phyloP scores from a whole-genome alignment of 2,888 invertebrate genomes.

The Villa cingulata region DNA sequence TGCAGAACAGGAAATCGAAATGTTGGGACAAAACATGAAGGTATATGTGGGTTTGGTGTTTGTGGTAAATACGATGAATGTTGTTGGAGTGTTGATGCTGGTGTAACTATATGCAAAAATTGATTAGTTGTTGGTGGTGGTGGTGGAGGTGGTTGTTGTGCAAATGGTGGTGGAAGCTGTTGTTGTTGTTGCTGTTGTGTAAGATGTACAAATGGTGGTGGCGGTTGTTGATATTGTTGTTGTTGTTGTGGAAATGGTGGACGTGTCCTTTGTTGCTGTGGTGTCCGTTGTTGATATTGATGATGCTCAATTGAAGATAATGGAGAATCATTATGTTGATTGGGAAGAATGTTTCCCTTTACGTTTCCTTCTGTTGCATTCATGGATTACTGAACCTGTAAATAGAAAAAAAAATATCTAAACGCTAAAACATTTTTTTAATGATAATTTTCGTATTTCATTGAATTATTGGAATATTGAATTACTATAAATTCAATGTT shows the following conservation, averaged over 20 bases:
- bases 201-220: too few species aligned
- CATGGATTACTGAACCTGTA: constrained; percentile 20
- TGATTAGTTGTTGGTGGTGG: neutral
- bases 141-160: constrained; percentile 12
- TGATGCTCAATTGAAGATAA: constrained; percentile 3
- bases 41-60: neutral
- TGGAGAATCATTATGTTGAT: constrained; percentile 20
- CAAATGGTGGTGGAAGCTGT: constrained; percentile 14
- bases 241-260: constrained; percentile 16
- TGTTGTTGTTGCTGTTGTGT: too few species aligned
- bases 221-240: constrained; percentile 14
- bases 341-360: constrained; percentile 27
- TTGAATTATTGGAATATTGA: too few species aligned
- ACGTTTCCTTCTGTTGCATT: constrained; percentile 33
- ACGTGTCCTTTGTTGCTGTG: constrained; percentile 6
- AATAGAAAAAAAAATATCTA: too few species aligned
- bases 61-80: neutral
- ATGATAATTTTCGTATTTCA: too few species aligned
- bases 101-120: constrained; percentile 1
- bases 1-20: neutral
- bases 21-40: too few species aligned
- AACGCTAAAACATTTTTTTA: too few species aligned
- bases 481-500: too few species aligned
- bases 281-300: constrained; percentile 8
- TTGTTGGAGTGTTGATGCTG: neutral